Base-by-base conservation (phyloP, 2,888 invertebrate species). In the Drosophila histrio region DNA sequence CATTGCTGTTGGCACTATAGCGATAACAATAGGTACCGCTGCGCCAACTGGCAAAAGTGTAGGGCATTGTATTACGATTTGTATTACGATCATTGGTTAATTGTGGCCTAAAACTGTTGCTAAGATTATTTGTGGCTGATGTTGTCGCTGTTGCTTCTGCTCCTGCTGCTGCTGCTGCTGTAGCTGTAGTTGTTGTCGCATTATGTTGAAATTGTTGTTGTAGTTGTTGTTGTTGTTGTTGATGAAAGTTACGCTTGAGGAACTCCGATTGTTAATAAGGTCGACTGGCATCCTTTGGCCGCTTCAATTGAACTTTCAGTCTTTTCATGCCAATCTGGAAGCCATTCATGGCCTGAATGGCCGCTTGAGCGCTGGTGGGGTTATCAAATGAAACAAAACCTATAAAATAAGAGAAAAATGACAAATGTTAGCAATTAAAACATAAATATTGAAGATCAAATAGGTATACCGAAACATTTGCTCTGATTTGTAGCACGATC, bases 321-420 rank as follows among this genome's bases (percentile, higher is more conserved):
- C 99, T 95, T 94, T 99, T 99, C 99, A 99, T 99, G 91, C 99
- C 99, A 93, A 99, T 99, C 94, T 99, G 99, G 94, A 99, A 99
- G 92, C 99, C 99, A 93, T 99, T 99, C 99, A 99, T 99, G 89
- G 99, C 97, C 93, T 99, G 98, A 92, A 99, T 99, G 88, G 99
- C 99, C 85, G 98, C 96, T 93, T 99, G 98, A 92, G 99, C 99
- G 92, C 98, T 98, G 89, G 97, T 94, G 88, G 98, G 98, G 94
- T 99, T 99, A 94, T 99, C 99, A 94, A 99, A 99, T 90, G 99
- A 99, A 90, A 99, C 99, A 93, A 99, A 99, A 92, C 99, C 99
- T 99, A 46, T 4, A 47, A 53, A 9, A 36, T 3, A n/a, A n/a
- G n/a, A n/a, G 2, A 0, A 4, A 2, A 50, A 41, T 11, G 8